Evolutionary conservation across 2,797 vertebrate species (phyloP), one percentile per base, ranked within the genome.

Genomic region (Steatocranus sp.): DNA sequence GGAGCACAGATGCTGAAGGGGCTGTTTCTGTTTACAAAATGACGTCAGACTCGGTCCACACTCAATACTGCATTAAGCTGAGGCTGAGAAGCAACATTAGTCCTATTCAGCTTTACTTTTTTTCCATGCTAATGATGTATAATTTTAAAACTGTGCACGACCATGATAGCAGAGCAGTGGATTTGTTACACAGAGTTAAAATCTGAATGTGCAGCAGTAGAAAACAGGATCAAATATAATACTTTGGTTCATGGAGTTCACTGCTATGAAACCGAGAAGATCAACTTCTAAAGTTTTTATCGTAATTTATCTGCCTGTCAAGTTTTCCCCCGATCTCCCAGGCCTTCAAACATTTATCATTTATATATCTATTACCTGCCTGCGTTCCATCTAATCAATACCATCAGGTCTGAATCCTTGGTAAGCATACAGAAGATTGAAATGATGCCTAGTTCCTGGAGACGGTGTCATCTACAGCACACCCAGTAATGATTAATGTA

Each of bases 341-440:
- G 17, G 18, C 51, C 7, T 36, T 82, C 6, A 76, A 50, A 85
- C 61, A 86, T 90, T 48, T 76, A 83, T 88, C 79, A 90, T 85
- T 82, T 81, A 78, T 90, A 70, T 23, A 78, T 58, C 73, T 76
- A 80, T 92, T 79, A 77, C 48, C 63, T 63, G 9, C 51, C 66
- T 74, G 12, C 3, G 0, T 48, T 54, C 49, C 17, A 32, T 23
- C 43, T 18, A 61, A 88, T 93, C 89, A 81, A 91, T 93, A 86
- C 63, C 77, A 83, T 86, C 76, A 78, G 34, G 25, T 76, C 50
- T 79, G 63, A 83, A 79, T 85, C 78, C 15, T 46, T 85, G 48
- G 23, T 49, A 76, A 75, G 46, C 11, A 56, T 38, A 87, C 46
- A 75, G 34, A 68, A 34, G 66, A 79, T 23, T 75, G 80, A 89